Conservation (phyloP, 2,888 invertebrate genomes). For the Camptogramma bilineatum region DNA sequence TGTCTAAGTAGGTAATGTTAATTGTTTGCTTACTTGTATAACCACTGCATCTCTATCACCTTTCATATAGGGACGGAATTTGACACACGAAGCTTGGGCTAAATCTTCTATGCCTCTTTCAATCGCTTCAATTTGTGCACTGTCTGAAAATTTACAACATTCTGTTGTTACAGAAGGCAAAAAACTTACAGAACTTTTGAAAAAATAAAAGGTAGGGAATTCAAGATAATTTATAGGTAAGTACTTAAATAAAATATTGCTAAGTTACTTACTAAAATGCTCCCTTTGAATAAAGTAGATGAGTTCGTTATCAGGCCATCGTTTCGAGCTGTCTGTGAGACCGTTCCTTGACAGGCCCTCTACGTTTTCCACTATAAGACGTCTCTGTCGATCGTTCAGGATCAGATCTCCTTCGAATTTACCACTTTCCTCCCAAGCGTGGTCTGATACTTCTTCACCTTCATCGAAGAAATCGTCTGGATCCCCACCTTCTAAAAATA, state of each 20-base stretch:
- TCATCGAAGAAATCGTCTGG: slow-evolving; percentile 66
- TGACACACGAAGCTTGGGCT: slow-evolving; percentile 77
- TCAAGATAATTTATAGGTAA: neutral
- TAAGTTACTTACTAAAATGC: slow-evolving; percentile 75
- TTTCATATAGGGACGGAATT: slow-evolving; percentile 75
- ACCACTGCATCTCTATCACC: slow-evolving; percentile 80
- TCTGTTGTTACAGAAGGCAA: no score
- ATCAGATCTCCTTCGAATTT: slow-evolving; percentile 84
- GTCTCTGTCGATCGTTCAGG: slow-evolving; percentile 75
- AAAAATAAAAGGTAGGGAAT: neutral
- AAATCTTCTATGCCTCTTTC: slow-evolving; percentile 77
- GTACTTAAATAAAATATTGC: neutral
- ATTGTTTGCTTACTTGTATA: slow-evolving; percentile 66
- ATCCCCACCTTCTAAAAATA: slow-evolving; percentile 59
- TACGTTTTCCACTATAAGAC: slow-evolving; percentile 73
- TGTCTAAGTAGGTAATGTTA: neutral
- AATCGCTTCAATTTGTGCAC: slow-evolving; percentile 77
- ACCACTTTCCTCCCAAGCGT: slow-evolving; percentile 82
- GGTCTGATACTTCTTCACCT: slow-evolving; percentile 65
- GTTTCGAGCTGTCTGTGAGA: slow-evolving; percentile 72
- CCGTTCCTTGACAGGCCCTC: slow-evolving; percentile 79
- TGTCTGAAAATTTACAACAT: slow-evolving; percentile 54
- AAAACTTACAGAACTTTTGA: neutral
- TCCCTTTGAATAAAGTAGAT: slow-evolving; percentile 76
- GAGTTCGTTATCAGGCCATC: slow-evolving; percentile 80